Conservation (phyloP, 2,797 vertebrate species). For the Coilia nasus region DNA sequence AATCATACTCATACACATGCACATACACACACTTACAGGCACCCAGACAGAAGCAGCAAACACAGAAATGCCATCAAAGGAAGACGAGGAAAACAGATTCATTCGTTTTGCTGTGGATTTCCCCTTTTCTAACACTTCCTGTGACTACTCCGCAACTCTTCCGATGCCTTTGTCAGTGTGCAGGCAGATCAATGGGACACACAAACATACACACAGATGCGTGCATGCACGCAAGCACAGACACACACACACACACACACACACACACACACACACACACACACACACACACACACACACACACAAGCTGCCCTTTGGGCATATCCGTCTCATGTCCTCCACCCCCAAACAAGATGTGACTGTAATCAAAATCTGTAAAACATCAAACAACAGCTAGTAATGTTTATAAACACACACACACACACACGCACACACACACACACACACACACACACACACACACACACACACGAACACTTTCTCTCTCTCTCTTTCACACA, state of each 20-base stretch:
- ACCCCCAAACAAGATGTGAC: slow-evolving; percentile 19
- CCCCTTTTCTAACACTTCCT: slow-evolving; percentile 67
- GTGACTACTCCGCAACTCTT: slow-evolving; percentile 48
- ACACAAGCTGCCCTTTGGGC: slow-evolving; percentile 1
- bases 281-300: slow-evolving; percentile 26
- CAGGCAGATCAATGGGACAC: slow-evolving; percentile 32
- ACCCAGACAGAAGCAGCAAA: slow-evolving; percentile 29
- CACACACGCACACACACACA: background rate
- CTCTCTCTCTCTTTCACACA: background rate
- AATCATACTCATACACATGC: slow-evolving; percentile 37
- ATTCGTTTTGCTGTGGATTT: slow-evolving; percentile 59
- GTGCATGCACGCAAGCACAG: slow-evolving; percentile 4
- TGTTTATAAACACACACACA: slow-evolving; percentile 35
- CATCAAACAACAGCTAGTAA: slow-evolving; percentile 37
- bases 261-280: slow-evolving; percentile 24
- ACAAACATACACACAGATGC: slow-evolving; percentile 36
- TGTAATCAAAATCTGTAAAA: slow-evolving; percentile 23
- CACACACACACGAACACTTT: slow-evolving; percentile 4
- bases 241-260: slow-evolving; percentile 23
- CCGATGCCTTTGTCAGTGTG: slow-evolving; percentile 43
- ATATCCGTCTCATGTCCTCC: background rate
- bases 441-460: background rate
- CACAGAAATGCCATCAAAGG: slow-evolving; percentile 36
- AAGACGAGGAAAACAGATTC: slow-evolving; percentile 54
- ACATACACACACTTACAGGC: slow-evolving; percentile 20